A percentile compares a stretch with the other conserved stretches of the same genome.
These are phyloP conservation scores for Drosophila rellima DNA, from an alignment of 2,888 invertebrate genomes.

Conservation along the genomic window DNA sequence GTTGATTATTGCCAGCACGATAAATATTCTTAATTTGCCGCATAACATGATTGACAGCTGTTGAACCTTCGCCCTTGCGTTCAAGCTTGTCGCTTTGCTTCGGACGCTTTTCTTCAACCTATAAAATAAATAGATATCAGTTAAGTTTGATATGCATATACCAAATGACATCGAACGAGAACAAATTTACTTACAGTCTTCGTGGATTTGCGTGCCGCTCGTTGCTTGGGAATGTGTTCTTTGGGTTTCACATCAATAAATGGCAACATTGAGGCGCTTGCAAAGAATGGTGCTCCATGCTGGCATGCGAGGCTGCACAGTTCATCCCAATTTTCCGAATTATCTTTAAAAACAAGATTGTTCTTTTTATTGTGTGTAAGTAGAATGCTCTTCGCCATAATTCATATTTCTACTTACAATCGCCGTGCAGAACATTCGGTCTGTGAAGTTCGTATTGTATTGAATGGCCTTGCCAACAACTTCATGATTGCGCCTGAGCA, in stretches of 20 bases:
- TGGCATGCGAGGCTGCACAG: slow-evolving; percentile 60
- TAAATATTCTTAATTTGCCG: slow-evolving; percentile 85
- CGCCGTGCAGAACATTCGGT: slow-evolving; percentile 78
- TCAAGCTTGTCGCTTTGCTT: slow-evolving; percentile 86
- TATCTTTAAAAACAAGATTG: slow-evolving; percentile 21
- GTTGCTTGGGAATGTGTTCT: slow-evolving; percentile 76
- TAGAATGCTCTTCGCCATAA: neutral
- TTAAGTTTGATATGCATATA: too few relatives aligned
- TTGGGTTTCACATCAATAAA: slow-evolving; percentile 82
- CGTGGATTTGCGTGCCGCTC: slow-evolving; percentile 75
- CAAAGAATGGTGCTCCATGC: slow-evolving; percentile 58
- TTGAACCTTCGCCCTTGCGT: slow-evolving; percentile 87
- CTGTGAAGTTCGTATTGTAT: slow-evolving; percentile 78
- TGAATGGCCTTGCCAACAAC: slow-evolving; percentile 81
- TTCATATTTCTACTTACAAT: slow-evolving; percentile 68
- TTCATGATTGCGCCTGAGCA: slow-evolving; percentile 83
- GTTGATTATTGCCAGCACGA: slow-evolving; percentile 83
- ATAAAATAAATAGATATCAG: neutral
- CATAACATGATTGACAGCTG: slow-evolving; percentile 87
- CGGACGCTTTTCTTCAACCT: slow-evolving; percentile 86
- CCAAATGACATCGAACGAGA: too few relatives aligned
- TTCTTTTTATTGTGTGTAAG: slow-evolving; percentile 21
- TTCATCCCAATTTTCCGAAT: slow-evolving; percentile 75
- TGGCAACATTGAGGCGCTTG: slow-evolving; percentile 79
- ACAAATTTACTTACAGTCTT: slow-evolving; percentile 62